A percentile compares a stretch with the other conserved stretches of the same genome.
phyloP scores from a whole-genome alignment of 2,113 vertebrate species.

The Aepyceros melampus region DNA sequence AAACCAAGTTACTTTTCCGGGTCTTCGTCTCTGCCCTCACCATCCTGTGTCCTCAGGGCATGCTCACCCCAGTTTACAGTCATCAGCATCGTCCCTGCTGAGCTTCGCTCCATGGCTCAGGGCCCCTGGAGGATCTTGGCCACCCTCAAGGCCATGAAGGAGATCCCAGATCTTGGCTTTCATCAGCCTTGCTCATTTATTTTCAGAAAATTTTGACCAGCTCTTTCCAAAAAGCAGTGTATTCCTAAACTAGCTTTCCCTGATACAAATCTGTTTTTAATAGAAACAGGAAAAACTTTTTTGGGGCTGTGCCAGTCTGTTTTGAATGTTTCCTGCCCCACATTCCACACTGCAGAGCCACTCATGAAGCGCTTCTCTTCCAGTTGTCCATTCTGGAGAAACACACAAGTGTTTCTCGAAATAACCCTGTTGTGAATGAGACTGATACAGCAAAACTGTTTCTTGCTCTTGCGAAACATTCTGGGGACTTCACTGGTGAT shows the following conservation, averaged over 20 bases:
- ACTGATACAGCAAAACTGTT: neutral
- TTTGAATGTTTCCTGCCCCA: neutral
- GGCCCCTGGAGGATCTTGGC: too few relatives aligned
- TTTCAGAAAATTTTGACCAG: neutral
- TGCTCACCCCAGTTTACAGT: neutral
- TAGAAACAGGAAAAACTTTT: neutral
- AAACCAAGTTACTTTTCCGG: neutral
- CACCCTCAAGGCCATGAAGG: accelerated
- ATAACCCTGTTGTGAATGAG: neutral
- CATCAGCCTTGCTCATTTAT: neutral
- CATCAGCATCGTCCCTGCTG: accelerated
- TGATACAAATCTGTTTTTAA: neutral
- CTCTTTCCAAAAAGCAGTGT: neutral
- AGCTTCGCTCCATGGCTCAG: accelerated
- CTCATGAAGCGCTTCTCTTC: neutral
- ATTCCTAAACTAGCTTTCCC: neutral
- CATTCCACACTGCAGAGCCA: neutral
- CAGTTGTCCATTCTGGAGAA: neutral
- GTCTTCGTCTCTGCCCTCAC: neutral
- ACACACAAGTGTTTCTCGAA: neutral
- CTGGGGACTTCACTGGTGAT: neutral
- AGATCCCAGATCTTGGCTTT: neutral
- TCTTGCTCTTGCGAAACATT: neutral
- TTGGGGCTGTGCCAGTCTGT: neutral
- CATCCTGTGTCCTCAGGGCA: neutral